Conservation (phyloP, 2,797 vertebrate genomes). For the Loriculus beryllinus region DNA sequence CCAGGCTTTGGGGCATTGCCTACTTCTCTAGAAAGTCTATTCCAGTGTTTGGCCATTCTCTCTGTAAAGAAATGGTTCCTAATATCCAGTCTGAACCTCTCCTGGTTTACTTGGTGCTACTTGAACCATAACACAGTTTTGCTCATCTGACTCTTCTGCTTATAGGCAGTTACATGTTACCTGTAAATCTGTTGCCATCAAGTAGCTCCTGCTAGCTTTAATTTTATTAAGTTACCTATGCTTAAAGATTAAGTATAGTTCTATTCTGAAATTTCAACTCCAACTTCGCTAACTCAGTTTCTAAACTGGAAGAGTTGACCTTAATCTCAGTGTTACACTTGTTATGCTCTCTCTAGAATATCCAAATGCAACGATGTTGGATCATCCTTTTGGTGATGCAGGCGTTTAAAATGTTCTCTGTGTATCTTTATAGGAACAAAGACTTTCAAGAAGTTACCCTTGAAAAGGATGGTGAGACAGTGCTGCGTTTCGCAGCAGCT, state of each 20-base stretch:
- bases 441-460: slow-evolving; percentile 94
- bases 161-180: background rate
- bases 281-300: background rate
- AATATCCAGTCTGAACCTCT: background rate
- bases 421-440: slow-evolving; percentile 82
- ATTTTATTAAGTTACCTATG: background rate
- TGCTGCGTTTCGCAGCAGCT: slow-evolving; percentile 90
- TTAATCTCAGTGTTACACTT: background rate
- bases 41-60: background rate
- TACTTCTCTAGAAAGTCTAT: background rate
- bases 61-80: background rate
- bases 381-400: background rate
- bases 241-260: background rate
- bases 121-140: background rate
- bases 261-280: background rate
- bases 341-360: background rate
- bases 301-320: background rate
- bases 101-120: background rate
- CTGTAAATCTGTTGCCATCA: background rate
- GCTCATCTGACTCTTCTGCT: background rate
- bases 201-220: background rate
- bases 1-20: background rate
- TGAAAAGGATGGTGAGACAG: slow-evolving; percentile 88
- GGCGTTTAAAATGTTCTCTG: background rate
- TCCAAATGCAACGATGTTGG: background rate